These are phyloP conservation scores for Bombus impatiens DNA, from an alignment of 1,140 invertebrate genomes.

Conservation along the genomic window DNA sequence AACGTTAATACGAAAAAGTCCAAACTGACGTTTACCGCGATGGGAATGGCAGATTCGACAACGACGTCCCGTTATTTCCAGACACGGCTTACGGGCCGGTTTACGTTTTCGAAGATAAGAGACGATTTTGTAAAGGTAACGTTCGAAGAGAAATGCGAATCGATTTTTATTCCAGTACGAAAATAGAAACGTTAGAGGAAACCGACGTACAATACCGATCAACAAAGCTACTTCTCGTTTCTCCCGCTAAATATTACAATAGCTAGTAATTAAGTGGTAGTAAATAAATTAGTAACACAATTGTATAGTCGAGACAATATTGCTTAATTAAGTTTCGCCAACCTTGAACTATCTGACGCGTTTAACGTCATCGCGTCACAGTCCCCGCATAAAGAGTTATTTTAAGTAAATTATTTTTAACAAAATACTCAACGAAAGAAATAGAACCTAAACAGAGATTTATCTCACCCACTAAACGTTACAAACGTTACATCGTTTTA, in stretches of 20 bases:
- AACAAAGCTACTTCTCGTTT: background rate
- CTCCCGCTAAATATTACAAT: background rate
- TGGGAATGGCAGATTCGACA: background rate
- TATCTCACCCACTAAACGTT: no score
- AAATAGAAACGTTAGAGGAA: background rate
- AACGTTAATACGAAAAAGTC: background rate
- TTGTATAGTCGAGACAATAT: background rate
- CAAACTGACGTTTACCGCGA: background rate
- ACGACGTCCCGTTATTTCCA: background rate
- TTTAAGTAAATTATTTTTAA: no score
- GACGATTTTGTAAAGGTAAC: background rate
- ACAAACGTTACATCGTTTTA: no score
- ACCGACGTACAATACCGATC: background rate
- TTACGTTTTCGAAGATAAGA: background rate
- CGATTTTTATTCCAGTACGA: background rate
- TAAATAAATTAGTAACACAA: background rate
- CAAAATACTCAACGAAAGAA: no score
- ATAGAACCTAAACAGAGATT: no score
- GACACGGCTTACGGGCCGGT: background rate
- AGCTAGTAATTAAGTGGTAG: no score
- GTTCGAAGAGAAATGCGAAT: background rate
- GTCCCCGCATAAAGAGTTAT: background rate
- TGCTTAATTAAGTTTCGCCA: no score
- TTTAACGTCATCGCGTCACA: background rate
- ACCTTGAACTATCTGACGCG: background rate